These are phyloP conservation scores for Podargus strigoides DNA, from an alignment of 2,797 vertebrate genomes.

Conservation along the genomic window DNA sequence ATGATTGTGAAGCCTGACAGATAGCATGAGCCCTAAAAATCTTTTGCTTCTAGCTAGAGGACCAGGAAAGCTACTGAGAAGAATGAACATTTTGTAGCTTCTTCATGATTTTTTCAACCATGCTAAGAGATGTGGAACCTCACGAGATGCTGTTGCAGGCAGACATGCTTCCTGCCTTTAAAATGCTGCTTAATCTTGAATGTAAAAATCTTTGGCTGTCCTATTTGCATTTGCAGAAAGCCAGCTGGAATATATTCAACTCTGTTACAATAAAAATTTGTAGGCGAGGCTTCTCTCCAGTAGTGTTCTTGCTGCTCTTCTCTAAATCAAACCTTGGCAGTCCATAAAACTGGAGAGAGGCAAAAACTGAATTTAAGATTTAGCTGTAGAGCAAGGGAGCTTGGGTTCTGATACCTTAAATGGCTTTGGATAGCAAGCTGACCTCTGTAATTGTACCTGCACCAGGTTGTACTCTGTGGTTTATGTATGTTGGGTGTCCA, in stretches of 20 bases:
- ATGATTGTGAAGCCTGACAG: neutral
- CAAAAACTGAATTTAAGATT: neutral
- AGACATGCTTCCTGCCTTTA: neutral
- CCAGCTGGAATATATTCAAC: slow-evolving; percentile 32
- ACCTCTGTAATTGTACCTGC: neutral
- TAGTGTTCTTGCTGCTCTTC: neutral
- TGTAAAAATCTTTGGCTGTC: neutral
- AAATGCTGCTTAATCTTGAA: slow-evolving; percentile 13
- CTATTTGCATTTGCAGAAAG: slow-evolving; percentile 5
- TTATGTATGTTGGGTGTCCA: neutral
- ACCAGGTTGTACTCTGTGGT: accelerated
- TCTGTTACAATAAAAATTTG: neutral
- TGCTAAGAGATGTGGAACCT: neutral
- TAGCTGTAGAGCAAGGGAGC: neutral
- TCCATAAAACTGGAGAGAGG: neutral
- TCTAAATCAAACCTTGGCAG: neutral
- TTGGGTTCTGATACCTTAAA: neutral
- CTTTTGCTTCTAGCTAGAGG: neutral
- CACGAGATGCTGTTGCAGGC: neutral
- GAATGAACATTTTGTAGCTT: neutral
- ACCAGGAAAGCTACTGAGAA: neutral
- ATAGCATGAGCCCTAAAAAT: neutral
- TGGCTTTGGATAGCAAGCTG: neutral
- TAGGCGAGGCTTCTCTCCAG: neutral
- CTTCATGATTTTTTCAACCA: neutral